These are phyloP conservation scores for Pelmatolapia mariae DNA, from an alignment of 2,113 vertebrate species.

Conservation along the genomic window DNA sequence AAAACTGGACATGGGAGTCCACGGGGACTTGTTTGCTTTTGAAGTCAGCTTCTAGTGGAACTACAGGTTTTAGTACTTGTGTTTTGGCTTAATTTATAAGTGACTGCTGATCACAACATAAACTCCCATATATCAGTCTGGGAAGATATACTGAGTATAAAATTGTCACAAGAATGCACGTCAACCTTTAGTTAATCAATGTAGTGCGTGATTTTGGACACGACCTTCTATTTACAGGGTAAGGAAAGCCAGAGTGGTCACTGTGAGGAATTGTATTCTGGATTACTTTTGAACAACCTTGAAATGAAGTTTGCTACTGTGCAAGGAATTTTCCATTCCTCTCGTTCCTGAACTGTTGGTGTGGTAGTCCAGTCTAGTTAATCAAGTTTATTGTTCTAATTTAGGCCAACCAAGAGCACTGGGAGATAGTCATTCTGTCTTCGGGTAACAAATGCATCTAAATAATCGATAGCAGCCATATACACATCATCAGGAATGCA, in stretches of 20 bases:
- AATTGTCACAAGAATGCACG: background rate
- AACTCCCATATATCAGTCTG: background rate
- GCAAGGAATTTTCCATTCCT: fast-evolving
- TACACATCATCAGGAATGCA: background rate
- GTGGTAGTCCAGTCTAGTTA: background rate
- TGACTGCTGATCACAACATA: background rate
- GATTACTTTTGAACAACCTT: background rate
- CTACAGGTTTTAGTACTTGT: background rate
- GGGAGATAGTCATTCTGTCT: background rate
- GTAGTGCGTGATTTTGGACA: background rate
- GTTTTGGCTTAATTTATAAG: background rate
- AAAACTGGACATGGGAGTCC: background rate
- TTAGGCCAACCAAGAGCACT: background rate
- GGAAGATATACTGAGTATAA: background rate
- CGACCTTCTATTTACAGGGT: fast-evolving
- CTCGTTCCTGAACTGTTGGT: background rate
- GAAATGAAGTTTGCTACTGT: background rate
- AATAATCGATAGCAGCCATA: background rate
- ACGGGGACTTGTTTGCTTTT: background rate
- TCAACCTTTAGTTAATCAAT: background rate
- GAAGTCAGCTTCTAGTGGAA: background rate
- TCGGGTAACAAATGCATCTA: background rate
- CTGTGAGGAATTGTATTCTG: background rate
- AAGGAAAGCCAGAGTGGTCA: background rate
- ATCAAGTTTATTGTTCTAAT: background rate